phyloP scores from a whole-genome alignment of 2,797 vertebrate species.

The Bufotes viridis region DNA sequence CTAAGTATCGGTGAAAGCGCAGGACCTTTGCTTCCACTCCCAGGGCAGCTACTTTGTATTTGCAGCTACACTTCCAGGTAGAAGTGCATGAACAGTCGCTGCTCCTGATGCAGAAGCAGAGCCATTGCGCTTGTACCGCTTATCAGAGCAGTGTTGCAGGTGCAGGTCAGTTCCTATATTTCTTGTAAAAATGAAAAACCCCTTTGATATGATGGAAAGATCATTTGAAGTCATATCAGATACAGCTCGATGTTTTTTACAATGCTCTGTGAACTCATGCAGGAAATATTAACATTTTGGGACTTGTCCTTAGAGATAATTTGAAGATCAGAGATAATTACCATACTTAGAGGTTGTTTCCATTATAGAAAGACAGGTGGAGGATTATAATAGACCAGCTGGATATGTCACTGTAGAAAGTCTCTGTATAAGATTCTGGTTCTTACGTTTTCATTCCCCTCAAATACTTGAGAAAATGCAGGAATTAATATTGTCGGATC shows the following conservation, averaged over 20 bases:
- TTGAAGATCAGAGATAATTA: background rate
- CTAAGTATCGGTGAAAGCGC: no score
- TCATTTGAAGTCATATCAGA: background rate
- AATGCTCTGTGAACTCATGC: background rate
- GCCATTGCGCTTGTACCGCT: no score
- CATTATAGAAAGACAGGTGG: constrained; percentile 8
- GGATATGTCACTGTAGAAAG: constrained; percentile 9
- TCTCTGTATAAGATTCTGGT: background rate
- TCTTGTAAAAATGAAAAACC: background rate
- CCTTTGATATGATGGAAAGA: background rate
- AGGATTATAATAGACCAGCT: constrained; percentile 20
- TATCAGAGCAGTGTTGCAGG: no score
- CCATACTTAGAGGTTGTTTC: background rate
- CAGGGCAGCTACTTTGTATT: no score
- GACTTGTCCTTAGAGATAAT: background rate
- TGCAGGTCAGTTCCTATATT: no score
- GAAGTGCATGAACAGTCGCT: no score
- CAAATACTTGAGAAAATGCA: background rate
- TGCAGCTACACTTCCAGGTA: no score
- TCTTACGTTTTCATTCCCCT: background rate
- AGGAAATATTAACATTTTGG: background rate
- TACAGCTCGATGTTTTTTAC: background rate
- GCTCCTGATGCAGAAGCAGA: no score
- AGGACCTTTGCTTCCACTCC: no score
- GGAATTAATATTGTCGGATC: constrained; percentile 7